Evolutionary conservation across 2,888 invertebrate species (phyloP), one percentile per base, ranked within the genome.

Genomic region (Pterostichus niger): DNA sequence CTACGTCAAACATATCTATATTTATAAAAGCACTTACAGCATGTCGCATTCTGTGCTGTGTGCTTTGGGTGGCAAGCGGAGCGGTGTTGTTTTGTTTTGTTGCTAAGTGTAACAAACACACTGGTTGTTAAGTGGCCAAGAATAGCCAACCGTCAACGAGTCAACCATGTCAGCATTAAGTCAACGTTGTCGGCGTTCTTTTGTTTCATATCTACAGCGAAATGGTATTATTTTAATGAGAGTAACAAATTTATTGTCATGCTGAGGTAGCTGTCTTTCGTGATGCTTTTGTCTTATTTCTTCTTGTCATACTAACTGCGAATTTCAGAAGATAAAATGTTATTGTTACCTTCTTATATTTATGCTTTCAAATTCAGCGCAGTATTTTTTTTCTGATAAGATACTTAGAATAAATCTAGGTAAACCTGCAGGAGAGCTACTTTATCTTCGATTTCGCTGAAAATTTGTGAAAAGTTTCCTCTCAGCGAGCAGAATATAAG

Each of bases 111-210:
- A 73, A 82, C 71, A 82, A 82, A 82, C 81, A 56, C 81, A 73
- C 73, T 82, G 59, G 81, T 82, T 82, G 81, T 82, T 82, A 82
- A 82, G 68, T 73, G 81, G 81, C 71, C 81, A 82, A 59, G 81
- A 82, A 82, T 82, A 82, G 81, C 80, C 80, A 68, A 80, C 80
- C 68, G 78, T 64, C 64, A 64, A 59, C 59, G 17, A 68, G 44
- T 13, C 15, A 5, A n/a, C 80, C 80, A 61, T 68, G 80, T 68
- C 61, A 78, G 61, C 59, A 24, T 61, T 40, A 35, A 35, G 61
- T 44, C 61, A 78, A 61, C 59, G 44, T 44, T 49, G 80, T 49
- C 80, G 80, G 80, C 52, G 52, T 68, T 80, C 68, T 68, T 80
- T 80, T 80, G 68, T 68, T 68, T 68, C 46, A 80, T 80, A 80